Evolutionary conservation across 2,797 vertebrate species (phyloP).

Genomic region (Coregonus suidteri): DNA sequence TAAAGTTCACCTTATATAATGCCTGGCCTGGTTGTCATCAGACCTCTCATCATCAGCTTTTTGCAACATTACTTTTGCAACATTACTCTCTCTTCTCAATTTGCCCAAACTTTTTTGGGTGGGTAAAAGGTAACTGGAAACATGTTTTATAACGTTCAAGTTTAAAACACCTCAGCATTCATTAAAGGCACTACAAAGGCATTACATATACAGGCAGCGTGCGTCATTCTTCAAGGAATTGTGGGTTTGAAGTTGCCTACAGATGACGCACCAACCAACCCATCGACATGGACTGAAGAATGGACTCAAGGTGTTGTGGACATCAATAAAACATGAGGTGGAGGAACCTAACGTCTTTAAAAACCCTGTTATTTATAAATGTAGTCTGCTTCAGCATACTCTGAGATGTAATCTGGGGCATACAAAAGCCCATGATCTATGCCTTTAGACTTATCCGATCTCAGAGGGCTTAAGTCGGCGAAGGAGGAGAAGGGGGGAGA

Average conservation of each 20-base stretch:
- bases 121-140: not conserved
- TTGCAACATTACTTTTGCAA: not conserved
- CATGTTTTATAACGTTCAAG: not conserved
- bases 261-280: conserved; percentile 6
- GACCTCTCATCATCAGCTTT: not conserved
- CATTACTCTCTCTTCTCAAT: conserved; percentile 7
- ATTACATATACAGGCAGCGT: conserved; percentile 10
- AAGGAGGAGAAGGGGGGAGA: not conserved
- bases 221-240: conserved; percentile 17
- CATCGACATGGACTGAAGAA: conserved; percentile 16
- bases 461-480: conserved; percentile 15
- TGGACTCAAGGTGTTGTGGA: conserved; percentile 15
- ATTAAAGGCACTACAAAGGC: not conserved
- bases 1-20: not conserved
- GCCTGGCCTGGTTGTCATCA: not conserved
- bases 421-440: conserved; percentile 44
- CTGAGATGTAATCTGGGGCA: conserved; percentile 31
- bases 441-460: conserved; percentile 47
- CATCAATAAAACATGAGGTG: conserved; percentile 56
- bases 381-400: conserved; percentile 30
- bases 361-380: conserved; percentile 36
- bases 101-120: not conserved
- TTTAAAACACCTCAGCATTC: not conserved
- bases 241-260: not conserved
- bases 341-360: conserved; percentile 27